Conservation (phyloP, 2,888 invertebrate genomes). For the Eudemis profundana region DNA sequence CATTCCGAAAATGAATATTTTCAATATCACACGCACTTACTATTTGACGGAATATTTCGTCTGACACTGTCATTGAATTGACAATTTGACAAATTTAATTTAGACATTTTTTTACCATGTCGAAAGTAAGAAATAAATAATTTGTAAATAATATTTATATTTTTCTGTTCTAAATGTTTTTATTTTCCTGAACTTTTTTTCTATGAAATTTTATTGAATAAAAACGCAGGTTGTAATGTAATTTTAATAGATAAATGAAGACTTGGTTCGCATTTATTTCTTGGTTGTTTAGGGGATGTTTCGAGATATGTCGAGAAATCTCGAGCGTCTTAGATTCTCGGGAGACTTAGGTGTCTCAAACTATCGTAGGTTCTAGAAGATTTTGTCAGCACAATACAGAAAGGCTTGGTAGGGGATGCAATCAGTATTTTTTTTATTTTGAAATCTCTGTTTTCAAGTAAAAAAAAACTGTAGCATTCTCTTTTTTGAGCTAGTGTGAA, state of each 20-base stretch:
- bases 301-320: background rate
- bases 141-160: constrained; percentile 71
- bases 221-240: constrained; percentile 37
- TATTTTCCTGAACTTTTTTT: constrained; percentile 33
- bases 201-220: constrained; percentile 31
- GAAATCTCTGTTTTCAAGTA: too few relatives aligned
- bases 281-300: constrained; percentile 30
- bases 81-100: constrained; percentile 12
- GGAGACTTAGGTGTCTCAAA: background rate
- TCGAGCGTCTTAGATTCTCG: too few relatives aligned
- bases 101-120: constrained; percentile 54
- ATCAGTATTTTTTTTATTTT: too few relatives aligned
- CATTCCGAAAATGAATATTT: too few relatives aligned
- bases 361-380: background rate
- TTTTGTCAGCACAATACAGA: too few relatives aligned
- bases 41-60: background rate
- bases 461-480: too few relatives aligned
- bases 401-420: too few relatives aligned
- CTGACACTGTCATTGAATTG: background rate
- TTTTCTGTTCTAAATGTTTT: constrained; percentile 46
- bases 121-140: constrained; percentile 50
- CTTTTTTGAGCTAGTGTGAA: too few relatives aligned
- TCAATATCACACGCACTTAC: background rate
- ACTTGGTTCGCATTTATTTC: constrained; percentile 39
- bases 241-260: constrained; percentile 32